A percentile compares a stretch with the other conserved stretches of the same genome.
Evolutionary conservation across 2,888 invertebrate species (phyloP).

Genomic region (Argyra leucocephala): DNA sequence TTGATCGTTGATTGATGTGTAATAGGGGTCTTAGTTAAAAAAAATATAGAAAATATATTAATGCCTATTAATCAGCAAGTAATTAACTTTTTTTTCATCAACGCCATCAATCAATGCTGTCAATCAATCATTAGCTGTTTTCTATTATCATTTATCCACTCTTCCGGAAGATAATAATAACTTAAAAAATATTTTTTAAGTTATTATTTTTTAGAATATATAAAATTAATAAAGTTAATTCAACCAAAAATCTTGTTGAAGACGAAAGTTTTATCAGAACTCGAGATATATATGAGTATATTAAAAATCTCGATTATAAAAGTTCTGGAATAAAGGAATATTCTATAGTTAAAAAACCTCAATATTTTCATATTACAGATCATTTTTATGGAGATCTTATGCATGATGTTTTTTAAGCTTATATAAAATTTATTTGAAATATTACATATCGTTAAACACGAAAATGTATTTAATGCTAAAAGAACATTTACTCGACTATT

Average conservation of each 20-base stretch:
- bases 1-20: too few relatives aligned
- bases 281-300: background rate
- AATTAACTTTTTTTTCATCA: slow-evolving; percentile 7
- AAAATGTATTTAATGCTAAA: slow-evolving; percentile 7
- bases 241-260: background rate
- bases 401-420: slow-evolving; percentile 10
- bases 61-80: background rate
- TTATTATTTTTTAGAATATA: background rate
- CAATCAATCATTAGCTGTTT: background rate
- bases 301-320: slow-evolving; percentile 7
- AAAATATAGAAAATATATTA: background rate
- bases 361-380: slow-evolving; percentile 2
- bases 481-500: too few relatives aligned
- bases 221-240: background rate
- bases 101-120: slow-evolving; percentile 4
- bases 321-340: slow-evolving; percentile 10
- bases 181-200: slow-evolving; percentile 10
- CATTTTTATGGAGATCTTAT: slow-evolving; percentile 10
- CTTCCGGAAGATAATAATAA: slow-evolving; percentile 8
- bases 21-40: too few relatives aligned
- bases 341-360: slow-evolving; percentile 7
- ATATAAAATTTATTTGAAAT: slow-evolving; percentile 12
- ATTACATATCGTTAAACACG: slow-evolving; percentile 1
- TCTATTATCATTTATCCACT: slow-evolving; percentile 6
- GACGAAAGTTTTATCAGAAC: background rate